Percentiles rank a stretch among this genome's conserved stretches.
phyloP scores from a whole-genome alignment of 2,888 invertebrate genomes.

The Papilio protenor region DNA sequence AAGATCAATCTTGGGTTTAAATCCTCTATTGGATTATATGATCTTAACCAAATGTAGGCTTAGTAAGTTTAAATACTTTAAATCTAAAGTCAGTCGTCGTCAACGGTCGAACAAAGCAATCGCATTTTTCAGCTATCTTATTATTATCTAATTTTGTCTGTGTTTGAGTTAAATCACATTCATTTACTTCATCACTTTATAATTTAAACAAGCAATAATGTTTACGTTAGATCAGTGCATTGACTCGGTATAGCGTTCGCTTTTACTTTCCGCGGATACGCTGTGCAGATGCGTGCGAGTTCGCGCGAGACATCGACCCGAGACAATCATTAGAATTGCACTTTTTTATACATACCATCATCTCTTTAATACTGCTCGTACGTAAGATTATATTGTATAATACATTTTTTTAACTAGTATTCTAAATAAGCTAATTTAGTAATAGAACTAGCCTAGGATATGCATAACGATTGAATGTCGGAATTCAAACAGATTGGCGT shows the following conservation, averaged over 20 bases:
- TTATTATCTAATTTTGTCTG: background rate
- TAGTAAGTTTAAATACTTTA: background rate
- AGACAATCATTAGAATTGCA: slow-evolving; percentile 23
- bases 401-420: background rate
- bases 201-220: slow-evolving; percentile 4
- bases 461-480: too few relatives aligned
- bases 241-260: slow-evolving; percentile 66
- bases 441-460: too few relatives aligned
- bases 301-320: slow-evolving; percentile 15
- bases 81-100: background rate
- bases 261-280: slow-evolving; percentile 77
- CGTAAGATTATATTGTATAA: background rate
- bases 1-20: background rate
- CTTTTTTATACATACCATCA: slow-evolving; percentile 24
- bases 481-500: background rate
- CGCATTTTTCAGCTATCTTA: too few relatives aligned
- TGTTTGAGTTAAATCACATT: slow-evolving; percentile 9
- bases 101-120: too few relatives aligned
- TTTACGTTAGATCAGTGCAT: slow-evolving; percentile 57
- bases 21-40: background rate
- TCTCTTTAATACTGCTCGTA: background rate
- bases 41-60: background rate
- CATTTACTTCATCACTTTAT: background rate
- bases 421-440: too few relatives aligned
- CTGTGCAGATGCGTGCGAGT: slow-evolving; percentile 17